Base-by-base conservation (phyloP, 2,797 vertebrate genomes). In the Percopsis omiscomaycus region DNA sequence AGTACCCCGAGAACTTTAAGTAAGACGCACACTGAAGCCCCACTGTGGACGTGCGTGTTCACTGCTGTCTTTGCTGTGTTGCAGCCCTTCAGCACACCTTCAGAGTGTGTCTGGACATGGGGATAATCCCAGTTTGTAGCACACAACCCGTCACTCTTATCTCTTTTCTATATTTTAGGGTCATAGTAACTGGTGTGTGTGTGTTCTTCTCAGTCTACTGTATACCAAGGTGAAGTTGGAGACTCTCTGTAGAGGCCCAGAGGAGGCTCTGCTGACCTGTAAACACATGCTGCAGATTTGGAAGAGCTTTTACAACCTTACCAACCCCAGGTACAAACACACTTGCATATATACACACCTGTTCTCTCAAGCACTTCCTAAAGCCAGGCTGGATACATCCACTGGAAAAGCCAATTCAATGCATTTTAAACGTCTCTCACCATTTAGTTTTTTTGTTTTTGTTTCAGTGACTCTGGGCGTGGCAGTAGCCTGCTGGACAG, bases 211-310 rank as follows among this genome's bases (percentile, higher is more conserved):
- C 16, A 90, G 88, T 75, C 69, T 90, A 69, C 71, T 89, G 42
- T 99, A 98, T 68, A 96, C 97, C 61, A 98, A 98, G 87, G 96
- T 96, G 67, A 98, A 97, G 84, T 42, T 98, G 91, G 96, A 98
- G 84, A 94, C 94, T 0, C 88, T 98, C 66, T 98, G 96, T 74
- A 89, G 95, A 77, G 96, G 96, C 32, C 96, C 97, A 0, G 97
- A 99, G 61, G 97, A 99, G 74, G 96, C 96, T 1, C 92, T 98
- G 46, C 94, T 98, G 68, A 96, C 95, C 29, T 99, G 97, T 75
- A 99, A 99, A 89, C 96, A 96, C 84, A 99, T 99, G 97, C 87
- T 99, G 69, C 97, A 99, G 75, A 98, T 98, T 85, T 99, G 97
- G 97, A 99, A 98, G 82, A 98, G 96, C 82, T 98, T 97, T 81